Conservation (phyloP, 2,888 invertebrate species). For the Apoderus coryli region DNA sequence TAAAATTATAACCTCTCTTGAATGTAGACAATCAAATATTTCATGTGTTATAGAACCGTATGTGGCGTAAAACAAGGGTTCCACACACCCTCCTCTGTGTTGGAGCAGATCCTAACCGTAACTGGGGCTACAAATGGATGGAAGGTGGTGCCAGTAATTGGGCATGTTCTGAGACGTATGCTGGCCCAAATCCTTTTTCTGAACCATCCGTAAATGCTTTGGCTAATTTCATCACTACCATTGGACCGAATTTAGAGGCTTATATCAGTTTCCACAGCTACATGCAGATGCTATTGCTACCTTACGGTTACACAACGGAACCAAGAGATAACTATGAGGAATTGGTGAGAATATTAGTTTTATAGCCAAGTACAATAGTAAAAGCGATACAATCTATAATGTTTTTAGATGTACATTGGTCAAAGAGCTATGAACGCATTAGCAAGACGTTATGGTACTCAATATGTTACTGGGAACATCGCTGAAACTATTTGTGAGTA, state of each 20-base stretch:
- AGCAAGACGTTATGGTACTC: conserved; percentile 27
- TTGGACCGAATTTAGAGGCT: conserved; percentile 25
- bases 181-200: conserved; percentile 53
- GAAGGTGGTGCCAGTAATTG: conserved; percentile 38
- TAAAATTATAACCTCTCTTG: conserved; percentile 14
- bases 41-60: conserved; percentile 35
- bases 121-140: conserved; percentile 58
- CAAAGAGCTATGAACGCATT: conserved; percentile 18
- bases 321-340: conserved; percentile 43
- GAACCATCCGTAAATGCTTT: conserved; percentile 47
- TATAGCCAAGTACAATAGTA: too few species aligned
- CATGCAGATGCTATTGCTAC: conserved; percentile 52
- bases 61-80: conserved; percentile 55
- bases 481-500: conserved; percentile 31
- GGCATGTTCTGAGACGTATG: conserved; percentile 47
- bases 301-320: conserved; percentile 49
- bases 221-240: conserved; percentile 37
- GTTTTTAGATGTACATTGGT: conserved; percentile 16
- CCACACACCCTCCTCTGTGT: conserved; percentile 35
- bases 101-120: conserved; percentile 65
- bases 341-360: conserved; percentile 36
- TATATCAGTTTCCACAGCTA: conserved; percentile 63
- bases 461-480: conserved; percentile 32
- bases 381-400: too few species aligned
- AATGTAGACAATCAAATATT: not conserved